Conservation (phyloP, 2,888 invertebrate species). For the Clanis bilineata region DNA sequence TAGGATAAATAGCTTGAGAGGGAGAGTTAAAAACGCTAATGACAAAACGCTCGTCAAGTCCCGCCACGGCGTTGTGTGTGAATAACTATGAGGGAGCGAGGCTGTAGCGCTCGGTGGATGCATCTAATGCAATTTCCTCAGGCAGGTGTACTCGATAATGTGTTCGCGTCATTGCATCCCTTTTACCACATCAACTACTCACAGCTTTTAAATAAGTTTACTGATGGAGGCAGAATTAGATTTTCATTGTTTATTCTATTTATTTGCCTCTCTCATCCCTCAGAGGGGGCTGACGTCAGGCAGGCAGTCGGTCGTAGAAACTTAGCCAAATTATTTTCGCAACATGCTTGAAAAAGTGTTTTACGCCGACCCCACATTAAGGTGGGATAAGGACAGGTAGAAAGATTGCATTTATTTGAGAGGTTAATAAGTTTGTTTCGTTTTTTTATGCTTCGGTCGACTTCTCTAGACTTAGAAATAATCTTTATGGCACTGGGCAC, state of each 20-base stretch:
- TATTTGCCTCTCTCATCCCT: too few species aligned
- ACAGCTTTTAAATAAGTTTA: background rate
- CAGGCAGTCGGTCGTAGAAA: too few species aligned
- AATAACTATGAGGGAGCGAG: constrained; percentile 11
- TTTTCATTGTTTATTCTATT: background rate
- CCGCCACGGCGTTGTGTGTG: constrained; percentile 20
- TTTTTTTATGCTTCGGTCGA: too few species aligned
- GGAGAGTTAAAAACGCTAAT: background rate
- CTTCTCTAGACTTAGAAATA: too few species aligned
- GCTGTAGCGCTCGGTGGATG: constrained; percentile 48
- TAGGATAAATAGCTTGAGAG: too few species aligned
- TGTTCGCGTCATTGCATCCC: constrained; percentile 51
- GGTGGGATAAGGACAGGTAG: too few species aligned
- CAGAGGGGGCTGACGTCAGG: too few species aligned
- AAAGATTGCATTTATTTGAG: too few species aligned
- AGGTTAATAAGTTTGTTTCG: background rate
- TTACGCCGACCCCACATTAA: too few species aligned
- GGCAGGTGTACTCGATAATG: constrained; percentile 62
- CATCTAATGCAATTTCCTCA: constrained; percentile 75
- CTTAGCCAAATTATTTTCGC: too few species aligned
- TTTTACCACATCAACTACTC: constrained; percentile 15
- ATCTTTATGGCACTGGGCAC: too few species aligned
- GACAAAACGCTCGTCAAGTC: constrained; percentile 40
- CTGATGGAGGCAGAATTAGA: background rate
- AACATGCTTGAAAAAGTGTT: too few species aligned